phyloP scores from a whole-genome alignment of 2,888 invertebrate genomes.

The Parascotia fuliginaria region DNA sequence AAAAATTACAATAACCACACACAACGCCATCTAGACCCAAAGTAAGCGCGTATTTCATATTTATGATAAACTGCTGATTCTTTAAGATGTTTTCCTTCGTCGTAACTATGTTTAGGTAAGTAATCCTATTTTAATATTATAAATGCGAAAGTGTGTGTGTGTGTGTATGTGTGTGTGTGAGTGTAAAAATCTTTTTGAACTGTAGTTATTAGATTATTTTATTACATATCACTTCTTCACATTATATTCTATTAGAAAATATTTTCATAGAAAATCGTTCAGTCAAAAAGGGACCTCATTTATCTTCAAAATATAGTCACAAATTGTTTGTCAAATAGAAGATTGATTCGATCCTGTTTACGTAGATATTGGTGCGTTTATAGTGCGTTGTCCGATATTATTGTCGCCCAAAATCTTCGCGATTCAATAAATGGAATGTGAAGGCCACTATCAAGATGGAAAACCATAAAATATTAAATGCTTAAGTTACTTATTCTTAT shows the following conservation, averaged over 20 bases:
- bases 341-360: constrained; percentile 18
- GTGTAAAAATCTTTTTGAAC: too few species aligned
- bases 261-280: background rate
- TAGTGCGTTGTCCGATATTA: constrained; percentile 21
- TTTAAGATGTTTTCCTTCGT: too few species aligned
- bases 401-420: constrained; percentile 30
- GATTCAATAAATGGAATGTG: constrained; percentile 25
- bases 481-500: too few species aligned
- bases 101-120: too few species aligned
- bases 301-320: constrained; percentile 7
- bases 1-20: too few species aligned
- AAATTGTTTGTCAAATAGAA: constrained; percentile 20
- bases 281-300: background rate
- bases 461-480: background rate
- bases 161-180: too few species aligned
- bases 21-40: too few species aligned
- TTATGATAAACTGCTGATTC: too few species aligned
- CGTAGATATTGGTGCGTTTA: constrained; percentile 8
- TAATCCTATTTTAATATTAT: too few species aligned
- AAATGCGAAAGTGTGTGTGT: too few species aligned
- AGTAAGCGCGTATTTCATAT: too few species aligned
- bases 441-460: background rate
- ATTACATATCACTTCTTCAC: background rate
- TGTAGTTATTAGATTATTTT: too few species aligned
- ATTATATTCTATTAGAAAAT: background rate